phyloP scores from a whole-genome alignment of 2,113 vertebrate species.

The Herpailurus yagouaroundi region DNA sequence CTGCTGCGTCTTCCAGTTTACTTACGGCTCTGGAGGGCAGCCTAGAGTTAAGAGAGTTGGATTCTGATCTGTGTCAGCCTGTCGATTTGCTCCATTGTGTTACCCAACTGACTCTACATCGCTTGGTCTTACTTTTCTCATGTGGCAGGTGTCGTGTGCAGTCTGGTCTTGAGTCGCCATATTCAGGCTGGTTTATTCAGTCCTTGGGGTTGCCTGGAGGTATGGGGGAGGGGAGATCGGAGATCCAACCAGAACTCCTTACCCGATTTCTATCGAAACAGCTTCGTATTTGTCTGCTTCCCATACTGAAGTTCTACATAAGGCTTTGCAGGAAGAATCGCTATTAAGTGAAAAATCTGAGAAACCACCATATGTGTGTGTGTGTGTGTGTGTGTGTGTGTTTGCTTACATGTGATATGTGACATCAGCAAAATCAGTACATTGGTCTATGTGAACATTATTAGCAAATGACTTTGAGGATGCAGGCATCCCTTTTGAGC shows the following conservation, averaged over 20 bases:
- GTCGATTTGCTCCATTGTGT: neutral
- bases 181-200: neutral
- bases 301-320: neutral
- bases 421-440: neutral
- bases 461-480: neutral
- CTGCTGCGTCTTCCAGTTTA: neutral
- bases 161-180: neutral
- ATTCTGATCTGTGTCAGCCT: neutral
- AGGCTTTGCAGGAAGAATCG: neutral
- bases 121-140: neutral
- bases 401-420: accelerated
- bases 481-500: neutral
- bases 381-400: no score
- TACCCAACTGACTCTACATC: neutral
- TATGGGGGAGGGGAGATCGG: neutral
- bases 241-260: neutral
- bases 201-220: neutral
- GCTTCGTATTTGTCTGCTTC: neutral
- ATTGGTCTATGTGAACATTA: neutral
- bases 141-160: no score
- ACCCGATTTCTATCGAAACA: neutral
- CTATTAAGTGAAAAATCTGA: neutral
- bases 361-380: accelerated
- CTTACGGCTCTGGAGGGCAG: neutral
- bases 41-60: neutral